phyloP scores from a whole-genome alignment of 2,888 invertebrate species.

The Drosophila formosana region DNA sequence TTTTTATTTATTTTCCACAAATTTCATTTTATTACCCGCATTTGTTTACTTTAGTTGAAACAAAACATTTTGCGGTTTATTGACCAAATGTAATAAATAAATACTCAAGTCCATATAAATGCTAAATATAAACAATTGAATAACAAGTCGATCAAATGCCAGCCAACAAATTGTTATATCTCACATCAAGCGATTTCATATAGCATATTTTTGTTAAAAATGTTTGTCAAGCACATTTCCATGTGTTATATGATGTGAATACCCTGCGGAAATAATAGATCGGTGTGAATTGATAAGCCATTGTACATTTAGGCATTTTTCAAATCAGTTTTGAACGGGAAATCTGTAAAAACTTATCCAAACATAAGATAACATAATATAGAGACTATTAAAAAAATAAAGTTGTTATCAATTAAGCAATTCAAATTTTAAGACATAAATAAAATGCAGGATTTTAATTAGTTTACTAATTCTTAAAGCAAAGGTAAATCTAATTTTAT shows the following conservation, averaged over 20 bases:
- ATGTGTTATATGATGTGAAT: not conserved
- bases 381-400: too few species aligned
- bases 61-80: constrained; percentile 14
- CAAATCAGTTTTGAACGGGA: too few species aligned
- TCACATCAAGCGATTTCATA: not conserved
- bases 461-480: too few species aligned
- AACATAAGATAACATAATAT: too few species aligned
- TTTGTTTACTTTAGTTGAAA: constrained; percentile 19
- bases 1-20: constrained; percentile 1
- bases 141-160: constrained; percentile 1
- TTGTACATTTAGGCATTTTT: too few species aligned
- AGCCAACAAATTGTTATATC: not conserved
- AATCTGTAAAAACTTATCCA: too few species aligned
- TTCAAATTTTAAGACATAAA: too few species aligned
- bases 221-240: not conserved
- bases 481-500: too few species aligned
- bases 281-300: not conserved
- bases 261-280: not conserved
- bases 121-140: constrained; percentile 9
- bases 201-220: not conserved
- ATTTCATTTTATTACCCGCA: not conserved
- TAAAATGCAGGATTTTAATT: too few species aligned
- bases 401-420: too few species aligned
- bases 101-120: constrained; percentile 4
- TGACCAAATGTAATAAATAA: constrained; percentile 16